Percentiles rank a stretch among this genome's conserved stretches.
Evolutionary conservation across 2,888 invertebrate species (phyloP).

Genomic region (Coremacera marginata): DNA sequence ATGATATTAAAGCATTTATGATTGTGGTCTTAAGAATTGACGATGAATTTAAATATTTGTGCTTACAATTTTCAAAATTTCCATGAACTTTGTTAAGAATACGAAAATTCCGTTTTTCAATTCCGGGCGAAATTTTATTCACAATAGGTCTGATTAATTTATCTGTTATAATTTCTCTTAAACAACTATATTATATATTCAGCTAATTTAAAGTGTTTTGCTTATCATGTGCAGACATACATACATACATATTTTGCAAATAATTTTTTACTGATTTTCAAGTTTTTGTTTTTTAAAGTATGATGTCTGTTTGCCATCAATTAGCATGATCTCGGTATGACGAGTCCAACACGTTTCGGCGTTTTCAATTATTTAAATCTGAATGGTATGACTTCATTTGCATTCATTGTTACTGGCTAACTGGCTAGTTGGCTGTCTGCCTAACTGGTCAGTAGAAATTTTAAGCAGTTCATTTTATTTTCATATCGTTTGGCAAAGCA

Average conservation of each 20-base stretch:
- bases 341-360: conserved; percentile 2
- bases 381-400: conserved; percentile 5
- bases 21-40: too few species aligned
- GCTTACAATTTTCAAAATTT: too few species aligned
- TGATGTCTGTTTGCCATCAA: background rate
- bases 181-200: background rate
- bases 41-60: too few species aligned
- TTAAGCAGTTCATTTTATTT: background rate
- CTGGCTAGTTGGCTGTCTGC: background rate
- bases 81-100: too few species aligned
- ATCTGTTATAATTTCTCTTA: too few species aligned
- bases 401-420: conserved; percentile 1
- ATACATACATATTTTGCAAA: background rate
- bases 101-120: too few species aligned
- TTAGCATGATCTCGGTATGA: conserved; percentile 1
- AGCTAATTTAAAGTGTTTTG: background rate
- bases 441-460: background rate
- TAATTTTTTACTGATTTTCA: background rate
- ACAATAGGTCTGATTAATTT: too few species aligned
- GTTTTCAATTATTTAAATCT: background rate
- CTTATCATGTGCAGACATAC: background rate
- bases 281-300: background rate
- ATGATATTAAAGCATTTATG: too few species aligned
- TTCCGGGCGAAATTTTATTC: too few species aligned
- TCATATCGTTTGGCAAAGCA: background rate